Base-by-base conservation (phyloP, 2,797 vertebrate species). In the Sebastes diploproa region DNA sequence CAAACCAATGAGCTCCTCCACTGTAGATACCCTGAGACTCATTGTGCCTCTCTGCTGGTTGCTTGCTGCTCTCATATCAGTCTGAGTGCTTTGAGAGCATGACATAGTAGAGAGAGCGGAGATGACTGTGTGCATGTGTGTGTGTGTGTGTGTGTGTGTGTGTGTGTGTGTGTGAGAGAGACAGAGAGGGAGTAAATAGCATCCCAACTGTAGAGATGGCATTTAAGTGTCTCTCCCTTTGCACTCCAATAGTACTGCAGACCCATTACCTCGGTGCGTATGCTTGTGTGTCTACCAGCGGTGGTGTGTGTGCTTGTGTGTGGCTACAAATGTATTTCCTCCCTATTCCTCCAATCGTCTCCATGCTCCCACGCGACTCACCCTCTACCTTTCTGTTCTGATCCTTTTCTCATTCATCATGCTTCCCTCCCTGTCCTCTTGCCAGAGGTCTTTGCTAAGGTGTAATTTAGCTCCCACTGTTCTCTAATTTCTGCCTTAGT, bases 381-480 rank as follows among this genome's bases (percentile, higher is more conserved):
- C 86, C 89, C 83, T 87, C 90, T 89, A 88, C 89, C 90, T 89
- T 90, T 95, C 91, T 60, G 82, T 86, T 92, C 86, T 76, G 84
- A 91, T 91, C 91, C 80, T 87, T 91, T 81, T 52, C 92, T 93
- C 92, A 92, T 94, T 93, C 93, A 93, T 96, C 93, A 94, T 91
- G 91, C 90, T 86, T 90, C 80, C 85, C 86, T 92, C 86, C 90
- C 88, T 92, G 90, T 92, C 89, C 92, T 94, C 85, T 82, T 88
- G 90, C 85, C 90, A 94, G 87, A 95, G 95, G 94, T 95, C 93
- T 91, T 80, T 87, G 81, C 90, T 90, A 92, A 95, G 89, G 92
- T 93, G 92, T 94, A 90, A 95, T 95, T 95, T 95, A 93, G 94
- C 92, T 89, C 91, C 90, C 54, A 90, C 91, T 86, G 90, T 93